phyloP scores from a whole-genome alignment of 2,113 vertebrate species.

The Corynorhinus townsendii region DNA sequence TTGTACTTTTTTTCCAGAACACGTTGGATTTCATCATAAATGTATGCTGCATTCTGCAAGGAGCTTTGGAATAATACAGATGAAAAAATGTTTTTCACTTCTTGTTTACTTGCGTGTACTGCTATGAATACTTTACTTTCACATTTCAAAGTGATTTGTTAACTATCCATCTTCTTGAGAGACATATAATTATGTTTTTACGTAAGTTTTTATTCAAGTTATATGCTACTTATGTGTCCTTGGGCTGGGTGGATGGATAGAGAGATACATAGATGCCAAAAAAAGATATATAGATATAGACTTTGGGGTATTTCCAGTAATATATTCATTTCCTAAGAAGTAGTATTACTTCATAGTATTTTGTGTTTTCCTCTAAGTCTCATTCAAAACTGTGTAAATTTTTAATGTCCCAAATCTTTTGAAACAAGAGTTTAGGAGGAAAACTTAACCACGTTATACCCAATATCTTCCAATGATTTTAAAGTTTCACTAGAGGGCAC shows the following conservation, averaged over 20 bases:
- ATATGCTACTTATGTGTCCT: not conserved
- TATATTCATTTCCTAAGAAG: slow-evolving; percentile 6
- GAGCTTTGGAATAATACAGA: not conserved
- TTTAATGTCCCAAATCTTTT: not conserved
- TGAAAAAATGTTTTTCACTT: not conserved
- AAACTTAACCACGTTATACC: slow-evolving; percentile 13
- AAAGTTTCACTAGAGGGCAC: slow-evolving; percentile 94
- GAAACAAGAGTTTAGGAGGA: slow-evolving; percentile 39
- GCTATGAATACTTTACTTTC: not conserved
- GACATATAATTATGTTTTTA: not conserved
- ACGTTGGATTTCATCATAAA: not conserved
- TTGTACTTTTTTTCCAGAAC: not conserved
- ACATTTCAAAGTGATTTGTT: slow-evolving; percentile 30
- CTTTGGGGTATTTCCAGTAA: not conserved
- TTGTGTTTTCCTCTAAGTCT: not conserved
- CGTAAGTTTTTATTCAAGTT: not conserved
- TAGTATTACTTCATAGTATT: not conserved
- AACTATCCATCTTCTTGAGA: not conserved
- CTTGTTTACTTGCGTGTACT: not conserved
- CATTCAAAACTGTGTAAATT: not conserved
- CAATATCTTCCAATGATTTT: slow-evolving; percentile 38
- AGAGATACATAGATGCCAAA: not conserved
- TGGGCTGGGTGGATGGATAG: not conserved
- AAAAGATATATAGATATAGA: not conserved
- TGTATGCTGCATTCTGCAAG: not conserved